Evolutionary conservation across 1,140 invertebrate species (phyloP).

Genomic region (Zaprionus lachaisei): DNA sequence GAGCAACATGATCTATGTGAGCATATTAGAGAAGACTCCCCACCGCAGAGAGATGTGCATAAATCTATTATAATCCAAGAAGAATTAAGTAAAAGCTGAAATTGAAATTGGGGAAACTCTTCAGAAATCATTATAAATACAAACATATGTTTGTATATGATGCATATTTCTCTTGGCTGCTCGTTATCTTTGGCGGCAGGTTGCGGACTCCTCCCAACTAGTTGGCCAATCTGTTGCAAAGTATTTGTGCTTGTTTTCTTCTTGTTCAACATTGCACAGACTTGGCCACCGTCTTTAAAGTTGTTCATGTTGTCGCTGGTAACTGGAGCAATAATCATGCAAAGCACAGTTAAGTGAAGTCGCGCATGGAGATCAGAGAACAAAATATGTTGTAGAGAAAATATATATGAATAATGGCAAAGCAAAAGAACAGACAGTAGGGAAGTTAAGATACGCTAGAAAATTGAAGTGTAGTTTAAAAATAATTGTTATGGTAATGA

Average conservation of each 20-base stretch:
- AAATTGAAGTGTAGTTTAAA: background rate
- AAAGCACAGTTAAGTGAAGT: constrained; percentile 77
- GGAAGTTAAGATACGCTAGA: constrained; percentile 9
- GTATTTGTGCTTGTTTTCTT: constrained; percentile 24
- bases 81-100: background rate
- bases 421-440: background rate
- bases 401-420: constrained; percentile 13
- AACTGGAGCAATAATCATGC: constrained; percentile 80
- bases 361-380: constrained; percentile 64
- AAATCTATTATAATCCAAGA: background rate
- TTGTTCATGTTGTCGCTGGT: constrained; percentile 43
- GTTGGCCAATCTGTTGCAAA: constrained; percentile 18
- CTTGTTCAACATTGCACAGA: constrained; percentile 56
- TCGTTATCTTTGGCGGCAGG: background rate
- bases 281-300: constrained; percentile 47
- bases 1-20: constrained; percentile 11
- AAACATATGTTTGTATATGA: background rate
- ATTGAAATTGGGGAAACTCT: background rate
- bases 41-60: background rate
- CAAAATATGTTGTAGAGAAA: constrained; percentile 36
- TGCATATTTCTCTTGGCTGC: background rate
- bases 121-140: background rate
- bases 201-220: background rate
- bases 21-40: background rate
- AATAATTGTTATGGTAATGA: background rate